These are phyloP conservation scores for Sylvilagus floridanus DNA, from an alignment of 2,797 vertebrate genomes.

Conservation along the genomic window DNA sequence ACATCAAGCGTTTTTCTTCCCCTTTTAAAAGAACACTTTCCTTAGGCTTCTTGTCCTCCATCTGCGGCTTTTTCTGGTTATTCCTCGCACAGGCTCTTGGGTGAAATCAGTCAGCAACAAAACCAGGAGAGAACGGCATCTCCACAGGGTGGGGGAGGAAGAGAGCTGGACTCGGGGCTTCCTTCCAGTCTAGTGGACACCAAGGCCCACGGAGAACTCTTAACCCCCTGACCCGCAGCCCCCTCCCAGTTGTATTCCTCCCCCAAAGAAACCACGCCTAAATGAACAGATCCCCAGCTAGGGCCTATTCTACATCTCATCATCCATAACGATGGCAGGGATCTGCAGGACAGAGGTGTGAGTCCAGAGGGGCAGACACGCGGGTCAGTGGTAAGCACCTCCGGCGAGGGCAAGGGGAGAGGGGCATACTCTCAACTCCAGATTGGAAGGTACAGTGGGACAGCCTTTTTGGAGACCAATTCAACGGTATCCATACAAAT, in stretches of 20 bases:
- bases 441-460: fast-evolving
- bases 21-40: constrained; percentile 85
- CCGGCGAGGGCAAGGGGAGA: not conserved
- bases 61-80: constrained; percentile 78
- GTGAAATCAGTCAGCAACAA: constrained; percentile 69
- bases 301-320: not conserved
- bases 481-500: not conserved
- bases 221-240: not conserved
- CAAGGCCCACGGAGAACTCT: not conserved
- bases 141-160: not conserved
- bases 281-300: not conserved
- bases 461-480: not conserved
- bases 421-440: not conserved
- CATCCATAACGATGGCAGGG: not conserved
- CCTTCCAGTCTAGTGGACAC: not conserved
- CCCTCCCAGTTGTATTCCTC: not conserved
- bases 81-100: constrained; percentile 72
- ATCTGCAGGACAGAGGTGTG: not conserved
- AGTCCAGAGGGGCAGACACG: not conserved
- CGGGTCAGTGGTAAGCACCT: not conserved
- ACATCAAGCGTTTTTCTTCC: constrained; percentile 86
- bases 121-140: constrained; percentile 64
- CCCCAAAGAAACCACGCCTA: not conserved
- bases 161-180: not conserved
- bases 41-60: constrained; percentile 83